Evolutionary conservation across 2,113 vertebrate species (phyloP).

Genomic region (Heliornis fulica): DNA sequence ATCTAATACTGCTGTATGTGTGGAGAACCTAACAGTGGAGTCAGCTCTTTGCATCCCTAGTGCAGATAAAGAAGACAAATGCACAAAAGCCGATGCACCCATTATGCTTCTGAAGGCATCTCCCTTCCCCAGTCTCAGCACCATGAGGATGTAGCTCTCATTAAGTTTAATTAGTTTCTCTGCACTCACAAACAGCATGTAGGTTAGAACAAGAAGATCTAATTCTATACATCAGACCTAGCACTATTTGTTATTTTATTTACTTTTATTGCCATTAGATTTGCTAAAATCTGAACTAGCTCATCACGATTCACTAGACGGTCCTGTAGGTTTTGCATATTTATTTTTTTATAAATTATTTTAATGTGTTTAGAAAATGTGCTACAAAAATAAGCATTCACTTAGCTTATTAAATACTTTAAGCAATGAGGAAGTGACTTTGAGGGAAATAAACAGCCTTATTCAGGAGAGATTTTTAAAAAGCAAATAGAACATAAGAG

Average conservation of each 20-base stretch:
- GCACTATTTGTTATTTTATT: neutral
- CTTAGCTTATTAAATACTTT: slow-evolving; percentile 1
- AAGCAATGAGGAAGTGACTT: neutral
- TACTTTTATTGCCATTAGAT: neutral
- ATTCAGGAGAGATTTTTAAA: slow-evolving; percentile 1
- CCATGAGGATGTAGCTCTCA: neutral
- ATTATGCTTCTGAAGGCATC: neutral
- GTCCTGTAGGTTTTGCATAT: neutral
- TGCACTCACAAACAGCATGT: neutral
- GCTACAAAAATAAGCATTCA: slow-evolving; percentile 4
- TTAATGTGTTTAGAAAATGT: neutral
- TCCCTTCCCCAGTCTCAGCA: neutral
- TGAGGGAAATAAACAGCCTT: slow-evolving; percentile 18
- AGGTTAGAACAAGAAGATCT: neutral
- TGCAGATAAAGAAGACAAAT: neutral
- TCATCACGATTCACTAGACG: neutral
- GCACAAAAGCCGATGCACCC: neutral
- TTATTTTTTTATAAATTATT: neutral
- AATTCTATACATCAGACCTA: neutral
- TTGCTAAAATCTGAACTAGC: neutral
- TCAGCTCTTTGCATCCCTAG: neutral
- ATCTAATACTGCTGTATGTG: neutral
- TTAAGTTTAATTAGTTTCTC: neutral
- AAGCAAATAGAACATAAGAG: slow-evolving; percentile 9
- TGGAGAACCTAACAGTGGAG: neutral